phyloP scores from a whole-genome alignment of 1,140 invertebrate species.

The Hydropsyche tenuis region DNA sequence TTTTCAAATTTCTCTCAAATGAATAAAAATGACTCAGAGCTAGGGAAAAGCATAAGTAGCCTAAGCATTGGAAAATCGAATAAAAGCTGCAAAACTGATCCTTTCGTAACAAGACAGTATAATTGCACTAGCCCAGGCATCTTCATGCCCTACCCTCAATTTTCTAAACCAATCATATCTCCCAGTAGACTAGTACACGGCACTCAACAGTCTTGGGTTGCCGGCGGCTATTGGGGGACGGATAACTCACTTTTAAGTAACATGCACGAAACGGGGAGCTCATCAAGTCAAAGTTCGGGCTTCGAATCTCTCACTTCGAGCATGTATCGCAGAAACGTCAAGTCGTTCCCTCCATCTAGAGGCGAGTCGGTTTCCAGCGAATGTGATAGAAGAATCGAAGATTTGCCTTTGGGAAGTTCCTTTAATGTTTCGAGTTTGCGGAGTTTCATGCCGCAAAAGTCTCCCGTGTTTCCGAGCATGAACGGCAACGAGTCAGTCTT shows the following conservation, averaged over 20 bases:
- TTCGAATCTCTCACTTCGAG: slow-evolving; percentile 62
- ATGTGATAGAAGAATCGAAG: slow-evolving; percentile 51
- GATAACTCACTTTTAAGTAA: slow-evolving; percentile 57
- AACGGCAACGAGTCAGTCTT: slow-evolving; percentile 32
- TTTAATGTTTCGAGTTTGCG: slow-evolving; percentile 11
- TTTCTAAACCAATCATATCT: slow-evolving; percentile 57
- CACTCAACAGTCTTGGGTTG: slow-evolving; percentile 59
- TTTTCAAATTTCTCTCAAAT: background rate
- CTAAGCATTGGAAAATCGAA: slow-evolving; percentile 43
- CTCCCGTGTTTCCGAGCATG: slow-evolving; percentile 34
- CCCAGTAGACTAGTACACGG: slow-evolving; percentile 60
- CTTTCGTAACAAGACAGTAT: slow-evolving; percentile 58
- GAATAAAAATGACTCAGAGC: slow-evolving; percentile 53
- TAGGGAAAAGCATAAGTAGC: slow-evolving; percentile 59
- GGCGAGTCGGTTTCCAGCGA: slow-evolving; percentile 59
- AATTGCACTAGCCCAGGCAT: slow-evolving; percentile 57
- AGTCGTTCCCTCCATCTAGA: slow-evolving; percentile 58
- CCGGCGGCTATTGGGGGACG: slow-evolving; percentile 61
- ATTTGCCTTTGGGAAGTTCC: slow-evolving; percentile 10
- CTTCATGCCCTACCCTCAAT: slow-evolving; percentile 54
- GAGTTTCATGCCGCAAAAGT: slow-evolving; percentile 33
- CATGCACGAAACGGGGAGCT: slow-evolving; percentile 57
- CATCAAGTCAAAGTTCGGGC: slow-evolving; percentile 63
- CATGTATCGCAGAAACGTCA: slow-evolving; percentile 56
- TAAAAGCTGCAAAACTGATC: slow-evolving; percentile 47